Base-by-base conservation (phyloP, 2,797 vertebrate genomes). In the Gymnoscopelus microlampas region DNA sequence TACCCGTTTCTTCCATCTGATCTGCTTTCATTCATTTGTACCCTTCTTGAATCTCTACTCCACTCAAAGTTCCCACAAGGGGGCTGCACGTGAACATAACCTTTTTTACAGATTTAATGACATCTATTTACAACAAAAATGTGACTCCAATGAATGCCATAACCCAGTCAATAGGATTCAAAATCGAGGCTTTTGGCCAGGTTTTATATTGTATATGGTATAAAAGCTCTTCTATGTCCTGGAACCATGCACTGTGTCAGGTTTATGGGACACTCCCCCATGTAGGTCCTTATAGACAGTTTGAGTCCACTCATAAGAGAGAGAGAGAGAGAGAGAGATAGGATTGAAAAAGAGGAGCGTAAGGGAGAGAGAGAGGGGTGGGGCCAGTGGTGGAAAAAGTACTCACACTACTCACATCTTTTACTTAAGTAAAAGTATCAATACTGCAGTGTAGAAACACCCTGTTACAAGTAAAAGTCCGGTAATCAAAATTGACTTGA, bases 81-180 rank as follows among this genome's bases (percentile, higher is more conserved):
- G 62, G 1, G 19, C 64, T 69, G 15, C 29, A 26, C 29, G 6
- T 59, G 49, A 60, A 47, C 54, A 59, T 13, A 67, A 60, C 70
- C 77, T 62, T 65, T 78, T 19, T 19, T 19, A 68, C 53, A 71
- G 73, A 35, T 66, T 71, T 65, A 57, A 32, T 69, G 65, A 55
- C 51, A 56, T 54, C 67, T 68, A 51, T 51, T 5, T 49, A 44
- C 54, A 50, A 60, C 47, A 47, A n/a, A 8, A n/a, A 9, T 12
- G n/a, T 61, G 75, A 78, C 72, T 73, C 69, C 72, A 68, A 70
- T 74, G 59, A 60, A 53, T 79, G 78, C 73, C 73, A 50, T 69
- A 5, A 12, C 26, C 19, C 55, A 70, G 49, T 59, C 48, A 12
- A 57, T 51, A 35, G 61, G 4, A 23, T 56, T 63, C 39, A 53